Base-by-base conservation (phyloP, 2,888 invertebrate species). In the Conistra vaccinii region DNA sequence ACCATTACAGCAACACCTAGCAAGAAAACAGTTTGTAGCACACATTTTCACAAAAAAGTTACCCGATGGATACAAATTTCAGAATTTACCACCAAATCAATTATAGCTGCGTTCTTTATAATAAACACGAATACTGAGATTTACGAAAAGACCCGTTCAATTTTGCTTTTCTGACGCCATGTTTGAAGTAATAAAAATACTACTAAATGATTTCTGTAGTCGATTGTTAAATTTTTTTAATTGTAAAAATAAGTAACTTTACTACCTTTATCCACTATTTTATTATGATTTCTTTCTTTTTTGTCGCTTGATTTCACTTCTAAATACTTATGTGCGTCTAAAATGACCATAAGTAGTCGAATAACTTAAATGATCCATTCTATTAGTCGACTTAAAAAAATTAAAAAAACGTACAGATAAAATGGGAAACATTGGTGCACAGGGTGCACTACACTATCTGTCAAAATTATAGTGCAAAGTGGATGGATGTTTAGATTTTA, bases 41-140 rank as follows among this genome's bases (percentile, higher is more conserved):
- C 74, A 80, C 84, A 86, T 83, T 84, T 76, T 55, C 35, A 26
- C 2, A 62, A 35, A 53, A 42, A 66, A 39, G 14, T 12, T 14
- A 14, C 0, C 68, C n/a, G 10, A 55, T 42, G 26, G 9, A 12
- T 23, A 48, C 23, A 32, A 69, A 77, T 76, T 89, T 89, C 79
- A 80, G 82, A 91, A 88, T 88, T 92, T 92, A 93, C 91, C 92
- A 90, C 92, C 89, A 88, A 89, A 86, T 87, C 81, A 81, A 42
- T 55, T 65, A 73, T 12, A 55, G 90, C 84, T 88, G 90, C 90
- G 90, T 90, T 90, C 90, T 82, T 73, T 79, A 81, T 82, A 81
- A 61, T 58, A 45, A 57, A 60, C 51, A 72, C 45, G 39, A 60
- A 35, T 35, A 48, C 71, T 74, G 71, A 57, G 71, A 57, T 66